Evolutionary conservation across 2,113 vertebrate species (phyloP), one percentile per base, ranked within the genome.

Genomic region (Xerus inauris): DNA sequence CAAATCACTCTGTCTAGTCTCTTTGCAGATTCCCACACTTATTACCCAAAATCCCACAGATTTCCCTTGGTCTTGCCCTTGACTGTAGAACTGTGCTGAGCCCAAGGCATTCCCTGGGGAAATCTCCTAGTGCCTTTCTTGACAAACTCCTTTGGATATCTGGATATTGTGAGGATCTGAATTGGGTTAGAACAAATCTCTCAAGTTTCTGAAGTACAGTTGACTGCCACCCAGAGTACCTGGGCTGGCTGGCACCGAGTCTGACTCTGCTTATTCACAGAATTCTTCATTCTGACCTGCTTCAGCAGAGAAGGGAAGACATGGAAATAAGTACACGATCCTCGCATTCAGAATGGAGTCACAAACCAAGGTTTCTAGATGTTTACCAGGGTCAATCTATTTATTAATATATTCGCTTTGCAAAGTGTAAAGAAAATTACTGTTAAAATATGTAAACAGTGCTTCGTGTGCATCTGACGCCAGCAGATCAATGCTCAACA

Each of bases 1-100:
- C 98, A 98, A 98, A 98, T 98, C 97, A 94, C 97, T 97, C 97
- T 97, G 95, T 96, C 97, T 97, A 96, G 97, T 98, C 98, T 90
- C 96, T 97, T 97, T 59, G 97, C 98, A 98, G 98, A 98, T 99
- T 99, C 98, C 98, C 98, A 99, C 98, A 99, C 97, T 99, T 98
- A 97, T 98, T 98, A 98, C 97, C 97, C 98, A 80, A 98, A 98
- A 98, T 98, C 98, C 98, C 98, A 98, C 98, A 98, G 98, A 97
- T 97, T 57, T 95, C 97, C 97, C 97, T 98, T 91, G 97, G 98
- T 96, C 96, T 95, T 98, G 97, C 97, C 98, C 97, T 98, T 97
- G 97, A 97, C 97, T 93, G 75, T 95, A 98, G 97, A 89, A 82
- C 96, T 97, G 90, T 90, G 96, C 97, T 93, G 92, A 96, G 97